Conservation (phyloP, 2,888 invertebrate genomes). For the Aspidapion aeneum region DNA sequence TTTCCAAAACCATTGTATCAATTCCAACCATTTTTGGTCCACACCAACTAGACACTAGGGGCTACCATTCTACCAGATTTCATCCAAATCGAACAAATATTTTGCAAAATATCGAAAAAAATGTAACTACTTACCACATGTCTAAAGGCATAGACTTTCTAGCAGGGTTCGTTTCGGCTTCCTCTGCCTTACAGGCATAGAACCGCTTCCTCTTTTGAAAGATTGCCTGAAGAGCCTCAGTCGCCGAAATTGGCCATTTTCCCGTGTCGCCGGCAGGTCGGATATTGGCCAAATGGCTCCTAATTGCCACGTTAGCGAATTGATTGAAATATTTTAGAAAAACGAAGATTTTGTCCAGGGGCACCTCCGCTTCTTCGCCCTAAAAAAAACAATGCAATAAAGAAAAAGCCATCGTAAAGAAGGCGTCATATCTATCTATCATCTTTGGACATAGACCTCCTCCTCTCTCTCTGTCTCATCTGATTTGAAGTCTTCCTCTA, state of each 20-base stretch:
- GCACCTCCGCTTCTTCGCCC: slow-evolving; percentile 8
- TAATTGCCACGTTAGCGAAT: slow-evolving; percentile 57
- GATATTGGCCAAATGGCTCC: slow-evolving; percentile 68
- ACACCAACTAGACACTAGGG: too few species aligned
- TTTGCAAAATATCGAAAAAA: too few species aligned
- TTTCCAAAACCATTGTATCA: too few species aligned
- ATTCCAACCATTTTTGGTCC: too few species aligned
- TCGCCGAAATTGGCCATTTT: slow-evolving; percentile 60
- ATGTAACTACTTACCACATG: slow-evolving; percentile 31
- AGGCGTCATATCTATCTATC: too few species aligned
- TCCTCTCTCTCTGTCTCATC: too few species aligned
- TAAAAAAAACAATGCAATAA: too few species aligned
- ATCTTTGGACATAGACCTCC: too few species aligned
- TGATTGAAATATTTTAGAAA: slow-evolving; percentile 46
- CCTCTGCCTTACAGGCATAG: slow-evolving; percentile 7
- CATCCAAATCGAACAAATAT: too few species aligned
- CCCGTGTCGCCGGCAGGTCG: slow-evolving; percentile 61
- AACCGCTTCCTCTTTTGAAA: slow-evolving; percentile 15
- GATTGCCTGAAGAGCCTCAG: slow-evolving; percentile 51
- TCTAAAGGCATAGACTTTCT: slow-evolving; percentile 28
- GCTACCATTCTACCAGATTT: too few species aligned
- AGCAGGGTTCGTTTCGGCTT: slow-evolving; percentile 15
- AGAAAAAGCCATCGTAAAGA: too few species aligned
- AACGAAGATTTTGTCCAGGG: slow-evolving; percentile 24
- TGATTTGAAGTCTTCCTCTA: too few species aligned